phyloP scores from a whole-genome alignment of 2,797 vertebrate species.

The Oryzias dopingdopingensis region DNA sequence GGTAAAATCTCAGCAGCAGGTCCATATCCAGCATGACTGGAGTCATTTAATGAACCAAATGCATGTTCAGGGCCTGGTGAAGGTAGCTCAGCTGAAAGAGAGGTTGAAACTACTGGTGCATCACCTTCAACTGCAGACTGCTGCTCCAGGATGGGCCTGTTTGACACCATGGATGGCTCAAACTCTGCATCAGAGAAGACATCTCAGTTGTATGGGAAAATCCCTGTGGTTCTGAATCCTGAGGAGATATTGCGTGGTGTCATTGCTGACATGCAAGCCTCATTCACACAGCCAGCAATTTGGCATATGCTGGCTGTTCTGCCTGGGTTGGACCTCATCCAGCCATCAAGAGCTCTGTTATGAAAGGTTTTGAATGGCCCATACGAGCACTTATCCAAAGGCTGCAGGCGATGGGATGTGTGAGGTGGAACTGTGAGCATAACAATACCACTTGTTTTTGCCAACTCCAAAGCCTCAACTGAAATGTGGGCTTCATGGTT shows the following conservation, averaged over 20 bases:
- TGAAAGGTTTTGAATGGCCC: constrained; percentile 35
- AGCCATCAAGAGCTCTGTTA: constrained; percentile 36
- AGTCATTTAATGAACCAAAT: neutral
- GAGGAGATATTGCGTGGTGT: neutral
- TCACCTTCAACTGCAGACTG: neutral
- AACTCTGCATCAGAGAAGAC: constrained; percentile 2
- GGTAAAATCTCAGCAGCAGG: neutral
- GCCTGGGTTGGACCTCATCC: constrained; percentile 32
- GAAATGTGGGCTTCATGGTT: constrained; percentile 24
- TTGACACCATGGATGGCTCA: constrained; percentile 2
- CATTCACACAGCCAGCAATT: constrained; percentile 34
- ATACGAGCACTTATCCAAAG: constrained; percentile 27
- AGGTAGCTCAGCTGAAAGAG: neutral
- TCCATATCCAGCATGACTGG: neutral
- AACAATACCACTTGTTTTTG: constrained; percentile 30
- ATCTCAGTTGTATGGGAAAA: constrained; percentile 12
- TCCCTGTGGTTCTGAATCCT: constrained; percentile 12
- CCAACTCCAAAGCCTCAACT: constrained; percentile 24
- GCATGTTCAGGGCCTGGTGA: neutral
- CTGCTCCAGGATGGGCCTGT: neutral
- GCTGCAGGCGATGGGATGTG: constrained; percentile 46
- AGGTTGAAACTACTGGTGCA: neutral
- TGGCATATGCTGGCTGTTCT: constrained; percentile 30
- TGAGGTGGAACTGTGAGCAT: constrained; percentile 43
- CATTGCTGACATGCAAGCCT: constrained; percentile 15